Conservation (phyloP, 2,797 vertebrate species). For the Microcaecilia unicolor region DNA sequence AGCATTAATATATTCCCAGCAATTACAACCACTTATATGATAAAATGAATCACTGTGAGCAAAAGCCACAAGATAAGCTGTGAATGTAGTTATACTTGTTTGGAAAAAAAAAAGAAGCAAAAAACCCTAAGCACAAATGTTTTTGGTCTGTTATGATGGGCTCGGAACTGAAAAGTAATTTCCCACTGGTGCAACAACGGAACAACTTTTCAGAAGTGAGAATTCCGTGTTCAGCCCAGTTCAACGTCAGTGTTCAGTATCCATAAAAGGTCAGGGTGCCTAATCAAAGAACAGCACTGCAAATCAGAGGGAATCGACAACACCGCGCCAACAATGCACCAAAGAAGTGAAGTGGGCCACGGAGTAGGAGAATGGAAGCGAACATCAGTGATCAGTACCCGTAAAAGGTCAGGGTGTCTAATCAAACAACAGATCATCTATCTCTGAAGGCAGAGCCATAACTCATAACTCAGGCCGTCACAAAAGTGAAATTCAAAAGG, state of each 20-base stretch:
- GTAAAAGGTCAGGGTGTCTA: constrained; percentile 34
- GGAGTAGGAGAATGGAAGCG: too few relatives aligned
- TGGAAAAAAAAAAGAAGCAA: constrained; percentile 48
- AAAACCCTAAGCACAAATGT: constrained; percentile 31
- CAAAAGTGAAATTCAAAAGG: neutral
- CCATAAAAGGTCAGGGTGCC: too few relatives aligned
- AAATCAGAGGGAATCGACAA: too few relatives aligned
- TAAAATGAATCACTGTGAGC: constrained; percentile 56
- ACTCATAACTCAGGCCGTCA: neutral
- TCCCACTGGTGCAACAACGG: constrained; percentile 8
- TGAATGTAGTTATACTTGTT: constrained; percentile 30
- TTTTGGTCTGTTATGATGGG: too few relatives aligned
- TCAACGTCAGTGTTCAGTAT: constrained; percentile 23
- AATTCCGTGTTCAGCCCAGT: constrained; percentile 25
- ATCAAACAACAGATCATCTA: constrained; percentile 1
- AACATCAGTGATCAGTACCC: constrained; percentile 22
- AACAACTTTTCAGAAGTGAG: constrained; percentile 28
- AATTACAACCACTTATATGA: constrained; percentile 47
- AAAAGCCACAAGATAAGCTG: constrained; percentile 47
- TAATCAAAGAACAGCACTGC: too few relatives aligned
- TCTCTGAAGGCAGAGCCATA: constrained; percentile 7
- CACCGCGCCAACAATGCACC: too few relatives aligned
- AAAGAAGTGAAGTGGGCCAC: too few relatives aligned
- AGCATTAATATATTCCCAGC: constrained; percentile 47
- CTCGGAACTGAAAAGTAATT: constrained; percentile 37